Conservation (phyloP, 2,113 vertebrate genomes). For the Mirza zaza region DNA sequence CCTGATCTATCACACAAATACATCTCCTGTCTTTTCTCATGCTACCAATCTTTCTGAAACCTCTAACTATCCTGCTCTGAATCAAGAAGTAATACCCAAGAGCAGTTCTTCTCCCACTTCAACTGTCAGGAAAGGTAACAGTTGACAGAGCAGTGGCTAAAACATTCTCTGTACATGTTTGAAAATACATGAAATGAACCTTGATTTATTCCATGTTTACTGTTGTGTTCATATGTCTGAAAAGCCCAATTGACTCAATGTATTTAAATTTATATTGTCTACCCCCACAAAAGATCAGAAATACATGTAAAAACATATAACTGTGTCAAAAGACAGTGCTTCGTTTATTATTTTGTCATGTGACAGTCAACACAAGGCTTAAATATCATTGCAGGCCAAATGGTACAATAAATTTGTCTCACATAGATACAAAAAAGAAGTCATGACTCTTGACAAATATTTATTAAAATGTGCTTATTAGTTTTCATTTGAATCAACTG, state of each 20-base stretch:
- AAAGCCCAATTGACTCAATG: background rate
- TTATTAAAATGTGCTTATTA: background rate
- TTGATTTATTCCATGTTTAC: background rate
- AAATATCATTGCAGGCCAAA: background rate
- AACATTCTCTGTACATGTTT: background rate
- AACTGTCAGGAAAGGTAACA: conserved; percentile 2
- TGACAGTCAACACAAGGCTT: background rate
- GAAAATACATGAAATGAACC: background rate
- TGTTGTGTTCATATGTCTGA: background rate
- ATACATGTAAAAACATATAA: background rate
- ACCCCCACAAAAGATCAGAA: background rate
- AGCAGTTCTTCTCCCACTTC: background rate
- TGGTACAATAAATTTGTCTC: background rate
- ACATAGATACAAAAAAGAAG: background rate
- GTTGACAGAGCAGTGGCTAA: background rate
- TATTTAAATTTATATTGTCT: background rate
- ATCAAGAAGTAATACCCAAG: conserved; percentile 12
- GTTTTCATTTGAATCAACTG: conserved; percentile 24
- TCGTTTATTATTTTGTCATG: background rate
- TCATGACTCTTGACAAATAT: background rate
- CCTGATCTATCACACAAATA: background rate
- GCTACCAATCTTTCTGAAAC: background rate
- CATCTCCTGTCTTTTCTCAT: background rate
- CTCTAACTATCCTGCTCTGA: background rate
- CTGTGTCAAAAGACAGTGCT: background rate